Conservation (phyloP, 2,797 vertebrate genomes). For the Alosa sapidissima region DNA sequence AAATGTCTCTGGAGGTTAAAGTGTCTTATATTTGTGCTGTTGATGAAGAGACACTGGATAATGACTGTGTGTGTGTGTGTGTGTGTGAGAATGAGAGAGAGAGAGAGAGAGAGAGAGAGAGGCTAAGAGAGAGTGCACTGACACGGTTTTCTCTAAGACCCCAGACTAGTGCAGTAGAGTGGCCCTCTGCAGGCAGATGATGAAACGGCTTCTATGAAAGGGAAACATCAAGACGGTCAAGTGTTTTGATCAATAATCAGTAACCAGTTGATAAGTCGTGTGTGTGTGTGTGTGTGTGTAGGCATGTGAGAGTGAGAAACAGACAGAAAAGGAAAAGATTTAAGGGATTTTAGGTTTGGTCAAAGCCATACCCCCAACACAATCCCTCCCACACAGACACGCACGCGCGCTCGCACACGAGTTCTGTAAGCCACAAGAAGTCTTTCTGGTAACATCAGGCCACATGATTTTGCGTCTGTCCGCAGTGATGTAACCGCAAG, state of each 20-base stretch:
- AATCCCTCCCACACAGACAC: neutral
- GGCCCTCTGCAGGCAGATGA: neutral
- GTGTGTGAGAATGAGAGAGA: too few relatives aligned
- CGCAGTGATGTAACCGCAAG: neutral
- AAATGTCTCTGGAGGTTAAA: neutral
- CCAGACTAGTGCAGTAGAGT: neutral
- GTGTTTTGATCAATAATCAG: neutral
- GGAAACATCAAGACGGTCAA: neutral
- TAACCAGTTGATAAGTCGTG: neutral
- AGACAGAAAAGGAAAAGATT: slow-evolving; percentile 29
- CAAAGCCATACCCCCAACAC: neutral
- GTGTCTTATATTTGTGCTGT: neutral
- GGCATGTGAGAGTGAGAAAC: slow-evolving; percentile 6
- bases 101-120: too few relatives aligned
- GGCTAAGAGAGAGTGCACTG: too few relatives aligned
- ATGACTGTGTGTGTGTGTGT: neutral
- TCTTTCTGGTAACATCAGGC: neutral
- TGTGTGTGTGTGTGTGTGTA: slow-evolving; percentile 23
- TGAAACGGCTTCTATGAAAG: neutral
- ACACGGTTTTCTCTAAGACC: too few relatives aligned
- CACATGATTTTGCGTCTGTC: neutral
- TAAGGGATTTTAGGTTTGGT: neutral
- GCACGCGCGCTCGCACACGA: slow-evolving; percentile 1
- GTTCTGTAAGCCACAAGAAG: slow-evolving; percentile 34
- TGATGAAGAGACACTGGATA: neutral